A percentile compares a stretch with the other conserved stretches of the same genome.
Conservation (phyloP, 2,113 vertebrate genomes). For the Columbina picui region DNA sequence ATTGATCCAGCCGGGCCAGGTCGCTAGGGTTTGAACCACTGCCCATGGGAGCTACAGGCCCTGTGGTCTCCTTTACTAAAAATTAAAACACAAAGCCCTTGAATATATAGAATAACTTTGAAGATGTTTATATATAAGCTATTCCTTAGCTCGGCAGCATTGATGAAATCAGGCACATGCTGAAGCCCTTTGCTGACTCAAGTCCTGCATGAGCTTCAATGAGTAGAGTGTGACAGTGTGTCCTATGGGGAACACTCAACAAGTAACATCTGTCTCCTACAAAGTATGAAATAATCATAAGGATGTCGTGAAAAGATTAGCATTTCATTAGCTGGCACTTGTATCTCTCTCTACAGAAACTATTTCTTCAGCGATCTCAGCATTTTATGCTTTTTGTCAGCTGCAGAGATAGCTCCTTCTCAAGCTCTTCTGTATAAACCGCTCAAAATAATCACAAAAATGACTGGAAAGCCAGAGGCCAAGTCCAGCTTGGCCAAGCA, state of each 20-base stretch:
- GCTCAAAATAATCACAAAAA: not conserved
- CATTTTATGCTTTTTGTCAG: not conserved
- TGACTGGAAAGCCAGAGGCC: not conserved
- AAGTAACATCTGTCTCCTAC: not conserved
- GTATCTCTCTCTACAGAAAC: not conserved
- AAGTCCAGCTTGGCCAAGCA: not conserved
- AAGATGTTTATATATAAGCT: not conserved
- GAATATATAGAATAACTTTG: not conserved
- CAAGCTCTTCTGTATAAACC: rapidly evolving
- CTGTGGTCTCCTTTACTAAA: not conserved
- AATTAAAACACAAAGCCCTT: not conserved
- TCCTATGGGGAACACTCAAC: not conserved
- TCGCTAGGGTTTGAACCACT: not conserved
- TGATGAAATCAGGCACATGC: not conserved
- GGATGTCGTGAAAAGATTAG: not conserved
- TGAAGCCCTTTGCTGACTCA: not conserved
- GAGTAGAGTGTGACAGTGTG: not conserved
- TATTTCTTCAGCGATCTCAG: not conserved
- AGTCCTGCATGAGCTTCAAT: not conserved
- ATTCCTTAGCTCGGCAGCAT: not conserved
- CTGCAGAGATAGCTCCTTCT: not conserved
- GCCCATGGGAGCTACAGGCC: not conserved
- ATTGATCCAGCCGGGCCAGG: too few relatives aligned
- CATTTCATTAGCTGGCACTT: not conserved
- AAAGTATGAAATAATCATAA: not conserved